Conservation (phyloP, 2,113 vertebrate genomes). For the Collichthys lucidus region DNA sequence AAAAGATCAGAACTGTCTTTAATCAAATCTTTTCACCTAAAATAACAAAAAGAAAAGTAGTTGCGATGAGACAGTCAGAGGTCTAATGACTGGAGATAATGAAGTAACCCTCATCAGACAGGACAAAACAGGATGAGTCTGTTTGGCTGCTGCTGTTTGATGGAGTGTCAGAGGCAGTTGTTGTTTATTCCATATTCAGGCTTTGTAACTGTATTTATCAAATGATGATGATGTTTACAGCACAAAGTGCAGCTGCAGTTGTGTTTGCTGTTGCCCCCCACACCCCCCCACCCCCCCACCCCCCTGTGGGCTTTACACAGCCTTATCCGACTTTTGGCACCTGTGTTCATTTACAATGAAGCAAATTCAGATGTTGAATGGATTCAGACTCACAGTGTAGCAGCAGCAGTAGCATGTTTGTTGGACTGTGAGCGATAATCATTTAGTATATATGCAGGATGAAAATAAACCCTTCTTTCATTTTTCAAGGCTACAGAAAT, state of each 20-base stretch:
- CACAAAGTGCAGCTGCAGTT: conserved; percentile 14
- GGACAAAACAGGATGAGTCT: too few species aligned
- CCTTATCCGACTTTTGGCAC: conserved; percentile 68
- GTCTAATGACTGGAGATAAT: too few species aligned
- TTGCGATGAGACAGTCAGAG: too few species aligned
- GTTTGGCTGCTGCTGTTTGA: too few species aligned
- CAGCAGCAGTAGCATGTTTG: not conserved
- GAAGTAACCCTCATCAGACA: too few species aligned
- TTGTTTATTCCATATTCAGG: not conserved
- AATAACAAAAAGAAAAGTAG: too few species aligned
- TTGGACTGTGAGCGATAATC: not conserved
- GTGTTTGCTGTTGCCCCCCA: conserved; percentile 18
- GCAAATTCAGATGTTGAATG: conserved; percentile 52
- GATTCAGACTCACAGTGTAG: not conserved
- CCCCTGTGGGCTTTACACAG: conserved; percentile 81
- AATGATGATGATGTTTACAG: conserved; percentile 7
- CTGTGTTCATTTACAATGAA: conserved; percentile 75
- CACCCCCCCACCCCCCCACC: conserved; percentile 36
- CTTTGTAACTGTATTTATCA: not conserved
- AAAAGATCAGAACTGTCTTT: too few species aligned
- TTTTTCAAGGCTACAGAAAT: not conserved
- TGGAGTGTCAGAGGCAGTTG: not conserved
- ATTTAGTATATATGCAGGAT: too few species aligned
- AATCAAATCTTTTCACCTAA: too few species aligned
- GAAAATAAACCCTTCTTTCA: not conserved